Evolutionary conservation across 2,888 invertebrate species (phyloP).

Genomic region (Trypoxylon attenuatum): DNA sequence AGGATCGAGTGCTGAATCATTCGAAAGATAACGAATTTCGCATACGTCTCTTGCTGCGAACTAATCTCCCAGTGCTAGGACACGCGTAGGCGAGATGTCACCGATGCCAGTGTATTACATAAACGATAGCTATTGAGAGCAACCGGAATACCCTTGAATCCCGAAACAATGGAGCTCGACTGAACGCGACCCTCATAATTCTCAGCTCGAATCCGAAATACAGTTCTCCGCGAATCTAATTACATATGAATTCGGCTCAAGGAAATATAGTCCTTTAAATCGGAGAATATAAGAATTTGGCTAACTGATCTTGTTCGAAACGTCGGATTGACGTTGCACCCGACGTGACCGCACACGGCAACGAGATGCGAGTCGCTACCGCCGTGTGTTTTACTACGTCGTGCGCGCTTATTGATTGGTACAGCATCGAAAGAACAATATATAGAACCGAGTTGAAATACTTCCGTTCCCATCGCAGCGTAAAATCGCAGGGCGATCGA

Average conservation of each 20-base stretch:
- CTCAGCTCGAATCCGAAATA: background rate
- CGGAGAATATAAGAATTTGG: no score
- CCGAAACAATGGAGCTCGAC: background rate
- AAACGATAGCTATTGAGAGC: background rate
- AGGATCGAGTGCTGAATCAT: no score
- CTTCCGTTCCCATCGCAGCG: constrained; percentile 27
- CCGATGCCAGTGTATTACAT: background rate
- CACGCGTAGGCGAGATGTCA: no score
- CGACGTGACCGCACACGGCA: background rate
- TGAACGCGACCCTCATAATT: background rate
- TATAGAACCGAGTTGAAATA: constrained; percentile 30
- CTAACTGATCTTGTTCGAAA: no score
- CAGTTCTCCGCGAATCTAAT: background rate
- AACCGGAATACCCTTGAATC: background rate
- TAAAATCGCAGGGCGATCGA: constrained; percentile 39
- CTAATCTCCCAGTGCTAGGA: no score
- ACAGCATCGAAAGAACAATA: constrained; percentile 48
- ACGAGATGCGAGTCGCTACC: constrained; percentile 28
- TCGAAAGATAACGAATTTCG: no score
- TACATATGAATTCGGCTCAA: background rate
- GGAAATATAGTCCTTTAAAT: no score
- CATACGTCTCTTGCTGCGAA: no score
- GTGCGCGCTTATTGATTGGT: constrained; percentile 49
- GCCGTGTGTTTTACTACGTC: constrained; percentile 40
- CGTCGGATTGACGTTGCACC: no score